Conservation (phyloP, 2,888 invertebrate genomes). For the Melieria picta region DNA sequence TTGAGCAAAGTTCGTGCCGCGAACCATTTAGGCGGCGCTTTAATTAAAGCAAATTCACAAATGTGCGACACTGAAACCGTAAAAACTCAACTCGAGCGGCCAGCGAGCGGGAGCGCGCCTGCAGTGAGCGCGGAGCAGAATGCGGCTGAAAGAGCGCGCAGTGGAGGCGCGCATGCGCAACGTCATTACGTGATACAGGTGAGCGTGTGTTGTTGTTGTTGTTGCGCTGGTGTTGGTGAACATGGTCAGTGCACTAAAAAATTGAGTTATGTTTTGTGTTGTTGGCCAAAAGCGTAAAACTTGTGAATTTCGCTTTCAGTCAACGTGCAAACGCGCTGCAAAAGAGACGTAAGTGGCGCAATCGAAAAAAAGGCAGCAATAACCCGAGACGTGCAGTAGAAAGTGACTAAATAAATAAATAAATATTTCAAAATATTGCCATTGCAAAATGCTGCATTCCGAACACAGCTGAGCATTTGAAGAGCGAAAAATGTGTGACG, state of each 20-base stretch:
- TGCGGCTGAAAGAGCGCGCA: neutral
- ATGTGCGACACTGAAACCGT: neutral
- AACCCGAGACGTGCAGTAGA: neutral
- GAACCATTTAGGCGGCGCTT: no score
- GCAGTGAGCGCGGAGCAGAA: neutral
- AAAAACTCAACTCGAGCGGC: neutral
- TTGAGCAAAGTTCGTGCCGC: no score
- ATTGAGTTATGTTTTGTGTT: neutral
- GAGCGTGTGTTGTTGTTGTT: constrained; percentile 22
- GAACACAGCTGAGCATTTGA: no score
- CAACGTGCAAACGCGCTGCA: constrained; percentile 27
- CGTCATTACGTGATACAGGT: constrained; percentile 44
- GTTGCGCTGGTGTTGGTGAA: constrained; percentile 13
- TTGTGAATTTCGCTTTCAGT: constrained; percentile 35
- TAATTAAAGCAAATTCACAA: neutral
- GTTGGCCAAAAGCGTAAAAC: constrained; percentile 3
- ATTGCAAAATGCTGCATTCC: neutral
- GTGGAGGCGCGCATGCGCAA: constrained; percentile 40
- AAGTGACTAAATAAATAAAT: neutral
- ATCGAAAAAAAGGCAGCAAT: neutral
- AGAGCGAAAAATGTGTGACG: neutral
- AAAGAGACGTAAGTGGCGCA: constrained; percentile 14
- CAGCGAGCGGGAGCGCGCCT: neutral
- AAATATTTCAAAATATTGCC: neutral
- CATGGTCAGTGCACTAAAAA: constrained; percentile 13